A percentile compares a stretch with the other conserved stretches of the same genome.
These are phyloP conservation scores for Molorchus minor DNA, from an alignment of 2,888 invertebrate species.

Conservation along the genomic window DNA sequence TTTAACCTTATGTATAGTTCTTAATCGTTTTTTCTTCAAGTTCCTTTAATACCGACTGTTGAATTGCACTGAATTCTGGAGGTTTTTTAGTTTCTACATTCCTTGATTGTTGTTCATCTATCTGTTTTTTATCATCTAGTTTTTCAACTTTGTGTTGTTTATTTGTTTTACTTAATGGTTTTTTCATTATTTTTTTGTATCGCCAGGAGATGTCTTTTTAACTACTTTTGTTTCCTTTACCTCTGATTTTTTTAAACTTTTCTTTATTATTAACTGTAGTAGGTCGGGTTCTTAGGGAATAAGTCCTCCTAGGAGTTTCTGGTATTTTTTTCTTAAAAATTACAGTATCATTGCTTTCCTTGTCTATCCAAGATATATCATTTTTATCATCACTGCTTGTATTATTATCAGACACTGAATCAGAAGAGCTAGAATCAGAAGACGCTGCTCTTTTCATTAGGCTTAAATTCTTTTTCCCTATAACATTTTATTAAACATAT, in stretches of 20 bases:
- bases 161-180: not conserved
- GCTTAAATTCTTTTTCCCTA: conserved; percentile 57
- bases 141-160: not conserved
- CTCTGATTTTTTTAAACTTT: not conserved
- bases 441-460: conserved; percentile 42
- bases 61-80: not conserved
- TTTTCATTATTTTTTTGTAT: not conserved
- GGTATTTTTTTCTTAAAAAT: conserved; percentile 32
- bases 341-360: conserved; percentile 41
- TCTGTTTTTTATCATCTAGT: not conserved
- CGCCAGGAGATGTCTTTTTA: conserved; percentile 1
- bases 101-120: not conserved
- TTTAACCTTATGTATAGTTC: conserved; percentile 49
- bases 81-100: conserved; percentile 2
- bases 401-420: no score
- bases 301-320: conserved; percentile 28
- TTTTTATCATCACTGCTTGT: no score
- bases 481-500: conserved; percentile 49
- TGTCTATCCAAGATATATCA: conserved; percentile 27
- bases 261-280: conserved; percentile 1
- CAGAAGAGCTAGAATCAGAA: conserved; percentile 15
- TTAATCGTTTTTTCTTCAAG: conserved; percentile 52
- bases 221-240: conserved; percentile 2
- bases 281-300: conserved; percentile 19
- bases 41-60: conserved; percentile 42